Evolutionary conservation across 2,797 vertebrate genomes (phyloP).

Genomic region (Sebastes baramenuke): DNA sequence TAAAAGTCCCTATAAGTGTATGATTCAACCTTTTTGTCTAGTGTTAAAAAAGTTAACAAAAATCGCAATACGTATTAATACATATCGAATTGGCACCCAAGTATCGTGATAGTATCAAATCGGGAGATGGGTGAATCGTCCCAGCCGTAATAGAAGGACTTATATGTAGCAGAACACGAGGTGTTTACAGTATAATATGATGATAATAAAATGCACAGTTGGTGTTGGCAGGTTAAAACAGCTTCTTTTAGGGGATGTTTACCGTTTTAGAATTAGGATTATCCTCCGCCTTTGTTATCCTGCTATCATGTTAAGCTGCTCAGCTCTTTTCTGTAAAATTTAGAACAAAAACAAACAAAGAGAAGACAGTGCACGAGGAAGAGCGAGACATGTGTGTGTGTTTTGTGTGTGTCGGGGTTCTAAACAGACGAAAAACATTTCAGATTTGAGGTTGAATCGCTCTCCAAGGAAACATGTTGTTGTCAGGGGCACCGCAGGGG

Average conservation of each 20-base stretch:
- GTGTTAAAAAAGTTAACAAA: no score
- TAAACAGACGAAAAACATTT: conserved; percentile 23
- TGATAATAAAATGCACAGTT: conserved; percentile 22
- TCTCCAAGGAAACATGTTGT: conserved; percentile 71
- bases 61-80: no score
- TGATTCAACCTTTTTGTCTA: no score
- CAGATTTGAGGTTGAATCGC: conserved; percentile 46
- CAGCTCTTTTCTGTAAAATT: conserved; percentile 58
- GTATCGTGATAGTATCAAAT: no score
- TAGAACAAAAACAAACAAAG: conserved; percentile 67
- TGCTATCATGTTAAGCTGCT: conserved; percentile 62
- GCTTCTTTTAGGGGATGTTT: conserved; percentile 47
- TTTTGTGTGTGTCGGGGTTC: neutral
- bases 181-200: conserved; percentile 16
- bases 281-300: conserved; percentile 61
- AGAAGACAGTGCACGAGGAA: neutral
- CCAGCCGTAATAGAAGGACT: neutral
- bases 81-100: no score
- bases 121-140: no score
- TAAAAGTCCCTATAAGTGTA: no score
- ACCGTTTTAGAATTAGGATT: conserved; percentile 68
- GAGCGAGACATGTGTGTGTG: neutral
- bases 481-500: conserved; percentile 55
- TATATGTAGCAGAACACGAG: neutral
- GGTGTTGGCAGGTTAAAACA: conserved; percentile 49